Conservation (phyloP, 1,140 invertebrate species). For the Rhizoglyphus robini region DNA sequence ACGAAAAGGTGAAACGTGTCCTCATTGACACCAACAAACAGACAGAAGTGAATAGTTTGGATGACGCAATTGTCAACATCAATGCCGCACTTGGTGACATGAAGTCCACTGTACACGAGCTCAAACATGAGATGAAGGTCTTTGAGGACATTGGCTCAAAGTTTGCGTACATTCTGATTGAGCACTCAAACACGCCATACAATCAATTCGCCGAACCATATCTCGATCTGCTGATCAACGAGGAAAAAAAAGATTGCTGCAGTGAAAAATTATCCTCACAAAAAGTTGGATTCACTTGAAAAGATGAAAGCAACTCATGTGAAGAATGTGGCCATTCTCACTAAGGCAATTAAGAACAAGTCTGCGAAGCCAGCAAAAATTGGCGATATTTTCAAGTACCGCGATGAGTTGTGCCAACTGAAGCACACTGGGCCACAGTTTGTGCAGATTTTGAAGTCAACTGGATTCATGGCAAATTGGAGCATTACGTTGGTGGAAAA, state of each 20-base stretch:
- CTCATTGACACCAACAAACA: background rate
- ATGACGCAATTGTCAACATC: background rate
- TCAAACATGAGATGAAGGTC: background rate
- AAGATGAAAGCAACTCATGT: background rate
- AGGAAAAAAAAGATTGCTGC: background rate
- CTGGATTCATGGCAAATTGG: no score
- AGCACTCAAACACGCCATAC: background rate
- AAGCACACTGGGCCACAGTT: no score
- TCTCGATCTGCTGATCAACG: background rate
- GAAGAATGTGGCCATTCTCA: background rate
- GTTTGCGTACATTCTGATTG: background rate
- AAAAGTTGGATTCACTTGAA: background rate
- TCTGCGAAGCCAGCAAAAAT: no score
- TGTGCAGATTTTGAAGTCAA: no score
- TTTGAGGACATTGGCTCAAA: background rate
- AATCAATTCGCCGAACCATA: background rate
- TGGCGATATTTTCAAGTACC: no score
- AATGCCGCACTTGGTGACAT: background rate
- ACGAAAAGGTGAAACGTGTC: background rate
- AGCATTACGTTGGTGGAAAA: no score
- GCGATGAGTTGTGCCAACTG: no score
- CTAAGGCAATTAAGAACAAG: background rate
- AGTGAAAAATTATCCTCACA: background rate
- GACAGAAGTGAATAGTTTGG: background rate
- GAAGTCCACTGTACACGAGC: background rate